These are phyloP conservation scores for Sinopyrophorus schimmeli DNA, from an alignment of 2,888 invertebrate genomes.

Conservation along the genomic window DNA sequence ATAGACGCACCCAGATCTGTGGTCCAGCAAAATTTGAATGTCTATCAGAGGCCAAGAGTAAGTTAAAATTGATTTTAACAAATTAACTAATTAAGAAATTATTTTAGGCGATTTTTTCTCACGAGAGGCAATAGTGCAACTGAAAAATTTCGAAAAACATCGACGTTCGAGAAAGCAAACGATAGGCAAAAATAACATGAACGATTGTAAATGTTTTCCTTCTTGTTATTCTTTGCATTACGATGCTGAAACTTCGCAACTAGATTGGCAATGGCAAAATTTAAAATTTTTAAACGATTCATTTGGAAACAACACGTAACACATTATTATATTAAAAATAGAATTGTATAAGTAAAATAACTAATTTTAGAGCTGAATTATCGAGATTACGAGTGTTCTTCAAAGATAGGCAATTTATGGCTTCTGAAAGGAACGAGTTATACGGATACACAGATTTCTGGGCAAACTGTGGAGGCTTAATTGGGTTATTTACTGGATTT, in stretches of 20 bases:
- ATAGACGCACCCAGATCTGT: conserved; percentile 5
- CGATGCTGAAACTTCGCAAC: conserved; percentile 15
- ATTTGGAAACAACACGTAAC: background rate
- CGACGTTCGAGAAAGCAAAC: background rate
- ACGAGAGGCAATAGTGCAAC: background rate
- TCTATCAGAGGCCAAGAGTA: background rate
- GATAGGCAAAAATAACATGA: background rate
- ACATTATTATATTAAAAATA: background rate
- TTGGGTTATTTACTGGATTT: conserved; percentile 66
- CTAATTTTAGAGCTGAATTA: conserved; percentile 2
- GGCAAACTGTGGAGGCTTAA: conserved; percentile 61
- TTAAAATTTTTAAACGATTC: background rate
- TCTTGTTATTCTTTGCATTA: conserved; percentile 8
- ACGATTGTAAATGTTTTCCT: conserved; percentile 11
- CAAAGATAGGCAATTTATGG: conserved; percentile 66
- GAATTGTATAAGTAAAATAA: background rate
- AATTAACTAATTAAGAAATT: background rate
- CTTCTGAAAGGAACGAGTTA: conserved; percentile 61
- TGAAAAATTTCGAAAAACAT: background rate
- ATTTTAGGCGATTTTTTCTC: conserved; percentile 12
- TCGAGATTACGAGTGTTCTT: conserved; percentile 59
- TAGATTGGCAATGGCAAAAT: conserved; percentile 7
- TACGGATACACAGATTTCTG: conserved; percentile 62
- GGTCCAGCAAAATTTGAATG: conserved; percentile 7
- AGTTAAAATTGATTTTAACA: background rate